Base-by-base conservation (phyloP, 92 coral and sea anemone genomes). In the Palythoa grandis region DNA sequence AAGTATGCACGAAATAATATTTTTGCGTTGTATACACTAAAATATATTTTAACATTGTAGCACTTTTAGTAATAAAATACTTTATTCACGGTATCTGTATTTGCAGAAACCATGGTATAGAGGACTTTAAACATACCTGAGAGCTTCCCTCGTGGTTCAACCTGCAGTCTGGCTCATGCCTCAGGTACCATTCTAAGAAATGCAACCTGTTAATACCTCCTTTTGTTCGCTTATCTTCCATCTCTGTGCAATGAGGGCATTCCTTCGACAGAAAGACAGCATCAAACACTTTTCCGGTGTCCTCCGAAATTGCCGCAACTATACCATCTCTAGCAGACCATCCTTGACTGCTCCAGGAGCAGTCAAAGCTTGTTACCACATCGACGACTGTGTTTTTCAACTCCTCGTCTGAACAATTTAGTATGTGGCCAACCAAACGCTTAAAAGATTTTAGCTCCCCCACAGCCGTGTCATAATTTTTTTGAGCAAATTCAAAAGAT, bases 311-410 rank as follows among this genome's bases (percentile, higher is more conserved):
- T 22, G 76, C 87, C 5, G 87, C 93, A 20, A 88, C 91, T n/a
- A 86, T 20, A 23, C 92, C 92, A 92, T 91, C 90, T 23, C 90
- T 83, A 8, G 92, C 92, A 22, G 94, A 88, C 94, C 92, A 91
- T 16, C 94, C 94, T 23, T 86, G 13, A 25, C 73, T 69, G 39
- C 47, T 25, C 72, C 72, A 68, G 39, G 72, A 68, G 72, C 72
- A 68, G 72, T 91, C 92, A 50, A 91, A 78, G 13, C 82, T 83
- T n/a, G 88, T 78, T 4, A 87, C 87, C 74, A 82, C 79, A 73
- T 91, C 88, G 43, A 91, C 82, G 19, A 91, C 82, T 19, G 25
- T 38, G 71, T 70, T 75, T 57, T 53, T 58, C 70, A 88, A 39
- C 83, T 91, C 79, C 58, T 88, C 78, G 52, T 90, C 78, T 0